phyloP scores from a whole-genome alignment of 2,888 invertebrate genomes.

The Mantis religiosa region DNA sequence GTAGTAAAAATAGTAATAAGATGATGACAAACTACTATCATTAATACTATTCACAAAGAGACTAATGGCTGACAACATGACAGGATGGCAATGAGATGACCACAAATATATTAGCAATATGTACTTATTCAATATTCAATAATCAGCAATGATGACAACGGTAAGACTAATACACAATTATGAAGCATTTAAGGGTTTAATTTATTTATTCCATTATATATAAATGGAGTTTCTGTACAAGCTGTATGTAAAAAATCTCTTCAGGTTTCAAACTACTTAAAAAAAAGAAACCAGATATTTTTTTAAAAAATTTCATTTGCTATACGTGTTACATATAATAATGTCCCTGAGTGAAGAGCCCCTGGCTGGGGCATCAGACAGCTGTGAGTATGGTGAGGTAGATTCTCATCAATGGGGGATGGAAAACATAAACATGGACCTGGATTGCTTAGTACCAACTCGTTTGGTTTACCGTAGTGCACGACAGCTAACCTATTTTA shows the following conservation, averaged over 20 bases:
- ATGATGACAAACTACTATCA: background rate
- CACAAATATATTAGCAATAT: background rate
- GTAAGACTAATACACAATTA: constrained; percentile 29
- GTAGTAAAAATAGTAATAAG: constrained; percentile 13
- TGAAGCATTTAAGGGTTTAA: constrained; percentile 27
- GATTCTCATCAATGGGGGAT: constrained; percentile 23
- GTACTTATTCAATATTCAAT: background rate
- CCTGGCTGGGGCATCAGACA: constrained; percentile 27
- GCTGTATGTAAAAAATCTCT: constrained; percentile 26
- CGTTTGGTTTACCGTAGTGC: background rate
- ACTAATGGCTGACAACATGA: background rate
- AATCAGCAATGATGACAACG: constrained; percentile 5
- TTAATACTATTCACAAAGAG: background rate
- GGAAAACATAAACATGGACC: background rate
- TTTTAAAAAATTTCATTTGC: constrained; percentile 17
- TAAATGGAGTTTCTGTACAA: constrained; percentile 26
- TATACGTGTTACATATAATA: constrained; percentile 20
- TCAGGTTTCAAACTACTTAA: constrained; percentile 23
- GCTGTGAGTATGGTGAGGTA: constrained; percentile 29
- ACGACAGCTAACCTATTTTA: background rate
- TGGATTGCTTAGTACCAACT: background rate
- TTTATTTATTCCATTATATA: constrained; percentile 22
- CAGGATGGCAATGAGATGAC: background rate
- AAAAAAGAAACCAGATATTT: constrained; percentile 15
- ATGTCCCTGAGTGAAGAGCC: constrained; percentile 29